Evolutionary conservation across 1,140 invertebrate genomes (phyloP).

Genomic region (Idris sp.): DNA sequence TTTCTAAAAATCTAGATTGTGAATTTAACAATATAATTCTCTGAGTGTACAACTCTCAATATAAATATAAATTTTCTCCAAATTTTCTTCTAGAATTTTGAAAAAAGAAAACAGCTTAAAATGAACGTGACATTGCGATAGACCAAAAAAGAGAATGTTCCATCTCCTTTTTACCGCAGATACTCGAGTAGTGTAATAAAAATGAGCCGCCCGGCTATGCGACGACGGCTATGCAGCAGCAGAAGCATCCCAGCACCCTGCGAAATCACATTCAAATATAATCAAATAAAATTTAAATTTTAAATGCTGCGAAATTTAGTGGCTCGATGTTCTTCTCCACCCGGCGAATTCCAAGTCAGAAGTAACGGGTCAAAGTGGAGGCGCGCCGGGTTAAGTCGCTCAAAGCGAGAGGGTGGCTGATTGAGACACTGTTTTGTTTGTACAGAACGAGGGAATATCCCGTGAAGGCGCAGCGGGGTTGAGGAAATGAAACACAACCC

Average conservation of each 20-base stretch:
- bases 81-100: too few relatives aligned
- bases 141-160: constrained; percentile 23
- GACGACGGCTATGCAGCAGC: constrained; percentile 12
- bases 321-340: constrained; percentile 61
- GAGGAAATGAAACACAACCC: constrained; percentile 20
- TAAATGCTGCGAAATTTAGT: constrained; percentile 71
- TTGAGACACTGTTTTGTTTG: constrained; percentile 77
- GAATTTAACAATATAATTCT: too few relatives aligned
- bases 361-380: constrained; percentile 75
- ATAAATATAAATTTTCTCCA: too few relatives aligned
- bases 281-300: constrained; percentile 80
- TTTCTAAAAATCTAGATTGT: too few relatives aligned
- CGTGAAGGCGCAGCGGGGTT: constrained; percentile 5
- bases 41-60: too few relatives aligned
- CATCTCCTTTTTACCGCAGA: too few relatives aligned
- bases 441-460: too few relatives aligned
- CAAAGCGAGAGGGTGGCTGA: constrained; percentile 72
- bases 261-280: constrained; percentile 79
- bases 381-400: constrained; percentile 61
- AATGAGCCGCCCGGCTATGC: constrained; percentile 20
- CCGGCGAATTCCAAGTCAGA: constrained; percentile 69
- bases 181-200: too few relatives aligned
- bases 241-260: constrained; percentile 42
- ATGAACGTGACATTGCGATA: too few relatives aligned
- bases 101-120: too few relatives aligned